Percentiles rank a stretch among this genome's conserved stretches.
phyloP scores from a whole-genome alignment of 1,140 invertebrate species.

The Mycetomoellerius zeteki region DNA sequence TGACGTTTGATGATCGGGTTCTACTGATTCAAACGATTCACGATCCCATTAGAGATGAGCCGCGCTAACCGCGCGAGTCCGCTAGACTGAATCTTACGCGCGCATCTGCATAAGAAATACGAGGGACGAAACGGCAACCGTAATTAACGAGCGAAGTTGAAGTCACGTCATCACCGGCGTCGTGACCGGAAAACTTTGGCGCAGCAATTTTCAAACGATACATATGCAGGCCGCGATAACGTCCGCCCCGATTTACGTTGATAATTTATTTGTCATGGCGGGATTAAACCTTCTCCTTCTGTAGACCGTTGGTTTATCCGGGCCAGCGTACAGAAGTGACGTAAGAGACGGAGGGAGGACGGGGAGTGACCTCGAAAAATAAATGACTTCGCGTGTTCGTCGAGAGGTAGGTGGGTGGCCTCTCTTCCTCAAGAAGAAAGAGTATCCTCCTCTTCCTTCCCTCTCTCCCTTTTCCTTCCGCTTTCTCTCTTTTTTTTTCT shows the following conservation, averaged over 20 bases:
- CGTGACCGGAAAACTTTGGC: slow-evolving; percentile 43
- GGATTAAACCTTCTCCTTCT: slow-evolving; percentile 26
- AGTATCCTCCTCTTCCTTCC: slow-evolving; percentile 40
- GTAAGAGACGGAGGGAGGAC: background rate
- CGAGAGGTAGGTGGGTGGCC: slow-evolving; percentile 60
- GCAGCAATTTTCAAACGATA: slow-evolving; percentile 56
- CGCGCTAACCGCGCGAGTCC: slow-evolving; percentile 32
- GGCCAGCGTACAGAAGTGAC: slow-evolving; percentile 29
- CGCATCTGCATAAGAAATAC: slow-evolving; percentile 62
- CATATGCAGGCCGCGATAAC: slow-evolving; percentile 41
- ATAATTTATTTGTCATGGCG: slow-evolving; percentile 61
- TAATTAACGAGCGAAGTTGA: slow-evolving; percentile 55
- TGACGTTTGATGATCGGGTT: slow-evolving; percentile 47
- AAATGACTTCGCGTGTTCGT: slow-evolving; percentile 70
- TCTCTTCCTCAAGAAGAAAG: slow-evolving; percentile 52
- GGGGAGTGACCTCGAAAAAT: slow-evolving; percentile 60
- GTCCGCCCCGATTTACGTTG: slow-evolving; percentile 42
- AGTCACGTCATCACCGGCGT: slow-evolving; percentile 47
- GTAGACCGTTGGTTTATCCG: slow-evolving; percentile 39
- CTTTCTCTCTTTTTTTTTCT: slow-evolving; percentile 42
- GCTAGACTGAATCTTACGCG: slow-evolving; percentile 36
- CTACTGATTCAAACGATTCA: slow-evolving; percentile 23
- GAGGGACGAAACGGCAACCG: slow-evolving; percentile 11
- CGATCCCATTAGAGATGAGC: slow-evolving; percentile 55
- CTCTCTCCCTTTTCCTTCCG: background rate